These are phyloP conservation scores for Parasteatoda lunata DNA, from an alignment of 2,888 invertebrate genomes.

Conservation along the genomic window DNA sequence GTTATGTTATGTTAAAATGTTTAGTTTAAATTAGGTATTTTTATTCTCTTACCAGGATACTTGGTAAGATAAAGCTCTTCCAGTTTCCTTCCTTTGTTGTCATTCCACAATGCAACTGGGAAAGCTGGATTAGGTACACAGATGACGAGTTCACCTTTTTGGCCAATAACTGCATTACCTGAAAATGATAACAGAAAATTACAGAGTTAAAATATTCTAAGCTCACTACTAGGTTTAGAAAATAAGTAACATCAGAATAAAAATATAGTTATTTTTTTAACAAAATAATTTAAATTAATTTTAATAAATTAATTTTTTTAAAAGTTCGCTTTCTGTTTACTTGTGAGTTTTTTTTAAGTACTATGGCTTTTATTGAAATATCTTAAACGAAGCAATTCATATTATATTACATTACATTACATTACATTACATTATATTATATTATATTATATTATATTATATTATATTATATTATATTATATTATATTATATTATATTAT, in stretches of 20 bases:
- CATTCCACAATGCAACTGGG: slow-evolving; percentile 56
- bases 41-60: slow-evolving; percentile 31
- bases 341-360: too few species aligned
- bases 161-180: slow-evolving; percentile 56
- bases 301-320: too few species aligned
- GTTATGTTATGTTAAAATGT: too few species aligned
- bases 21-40: not conserved
- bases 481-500: not conserved
- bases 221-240: too few species aligned
- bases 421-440: too few species aligned
- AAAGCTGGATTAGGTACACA: slow-evolving; percentile 60
- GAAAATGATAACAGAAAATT: not conserved
- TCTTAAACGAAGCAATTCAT: not conserved
- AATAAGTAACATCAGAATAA: too few species aligned
- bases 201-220: not conserved
- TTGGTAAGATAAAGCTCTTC: slow-evolving; percentile 59
- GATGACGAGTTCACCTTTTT: slow-evolving; percentile 61
- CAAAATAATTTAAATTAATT: too few species aligned
- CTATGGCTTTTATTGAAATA: too few species aligned
- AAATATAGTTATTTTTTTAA: too few species aligned
- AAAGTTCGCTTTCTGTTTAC: too few species aligned
- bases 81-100: slow-evolving; percentile 39
- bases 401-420: not conserved
- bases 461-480: not conserved
- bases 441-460: not conserved